A percentile compares a stretch with the other conserved stretches of the same genome.
Conservation (phyloP, 1,140 invertebrate genomes). For the Drosophila suzukii region DNA sequence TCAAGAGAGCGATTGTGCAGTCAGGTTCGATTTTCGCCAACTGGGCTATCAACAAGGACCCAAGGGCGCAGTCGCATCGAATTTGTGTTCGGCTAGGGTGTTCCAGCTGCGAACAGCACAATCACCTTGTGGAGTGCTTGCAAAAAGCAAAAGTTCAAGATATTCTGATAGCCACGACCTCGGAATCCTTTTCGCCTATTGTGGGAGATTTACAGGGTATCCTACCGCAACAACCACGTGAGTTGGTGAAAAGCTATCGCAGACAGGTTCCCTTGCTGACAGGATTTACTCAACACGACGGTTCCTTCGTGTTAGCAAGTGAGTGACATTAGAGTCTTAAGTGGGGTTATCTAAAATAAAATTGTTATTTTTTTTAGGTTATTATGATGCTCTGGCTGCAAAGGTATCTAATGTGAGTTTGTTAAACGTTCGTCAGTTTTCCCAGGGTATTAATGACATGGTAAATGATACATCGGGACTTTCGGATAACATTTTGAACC, state of each 20-base stretch:
- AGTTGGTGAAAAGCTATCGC: constrained; percentile 44
- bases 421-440: constrained; percentile 62
- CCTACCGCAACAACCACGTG: constrained; percentile 56
- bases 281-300: constrained; percentile 81
- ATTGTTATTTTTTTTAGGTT: constrained; percentile 28
- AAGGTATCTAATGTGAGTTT: constrained; percentile 45
- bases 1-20: constrained; percentile 75
- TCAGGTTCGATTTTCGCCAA: constrained; percentile 75
- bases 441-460: constrained; percentile 44
- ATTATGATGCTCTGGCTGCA: constrained; percentile 55
- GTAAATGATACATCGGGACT: constrained; percentile 54
- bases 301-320: constrained; percentile 76
- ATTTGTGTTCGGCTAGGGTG: constrained; percentile 64
- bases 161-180: constrained; percentile 52
- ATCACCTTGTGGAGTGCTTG: constrained; percentile 51
- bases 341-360: neutral
- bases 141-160: constrained; percentile 40
- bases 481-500: constrained; percentile 56
- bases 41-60: constrained; percentile 66
- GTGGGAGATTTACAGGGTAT: constrained; percentile 64
- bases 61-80: constrained; percentile 47
- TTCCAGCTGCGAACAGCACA: constrained; percentile 28
- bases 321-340: constrained; percentile 4
- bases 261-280: constrained; percentile 65
- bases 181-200: constrained; percentile 64